Conservation (phyloP, 2,113 vertebrate genomes). For the Lanius ludovicianus region DNA sequence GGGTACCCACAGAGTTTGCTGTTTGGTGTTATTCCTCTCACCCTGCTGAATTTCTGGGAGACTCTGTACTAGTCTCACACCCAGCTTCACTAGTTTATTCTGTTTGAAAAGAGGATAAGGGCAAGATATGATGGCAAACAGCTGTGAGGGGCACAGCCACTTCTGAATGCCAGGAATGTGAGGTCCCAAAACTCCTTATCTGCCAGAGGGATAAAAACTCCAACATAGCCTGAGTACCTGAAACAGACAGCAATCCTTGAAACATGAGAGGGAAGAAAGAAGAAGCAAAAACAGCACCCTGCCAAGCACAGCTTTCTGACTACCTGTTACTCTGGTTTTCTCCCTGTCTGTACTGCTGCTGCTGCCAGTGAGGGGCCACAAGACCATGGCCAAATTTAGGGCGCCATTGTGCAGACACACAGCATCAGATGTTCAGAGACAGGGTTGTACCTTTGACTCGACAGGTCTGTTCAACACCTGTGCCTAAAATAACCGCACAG, state of each 20-base stretch:
- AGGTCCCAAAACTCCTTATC: neutral
- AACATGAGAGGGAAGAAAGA: neutral
- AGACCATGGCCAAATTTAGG: neutral
- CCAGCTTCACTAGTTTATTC: neutral
- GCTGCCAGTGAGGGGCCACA: neutral
- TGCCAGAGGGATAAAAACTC: neutral
- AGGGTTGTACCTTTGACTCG: neutral
- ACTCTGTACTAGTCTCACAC: neutral
- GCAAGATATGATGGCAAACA: neutral
- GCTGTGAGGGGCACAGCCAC: neutral
- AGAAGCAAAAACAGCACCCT: neutral
- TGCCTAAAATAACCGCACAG: neutral
- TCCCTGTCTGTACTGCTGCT: neutral
- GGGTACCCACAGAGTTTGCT: neutral
- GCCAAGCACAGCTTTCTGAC: neutral
- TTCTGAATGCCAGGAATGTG: neutral
- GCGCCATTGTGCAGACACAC: neutral
- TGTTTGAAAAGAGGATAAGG: neutral
- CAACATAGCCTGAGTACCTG: neutral
- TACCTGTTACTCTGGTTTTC: neutral
- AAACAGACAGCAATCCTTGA: neutral
- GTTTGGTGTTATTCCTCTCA: neutral
- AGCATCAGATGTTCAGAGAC: neutral
- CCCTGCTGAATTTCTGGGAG: neutral
- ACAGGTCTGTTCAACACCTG: neutral